Evolutionary conservation across 2,797 vertebrate species (phyloP).

Genomic region (Cichlasoma orientale): DNA sequence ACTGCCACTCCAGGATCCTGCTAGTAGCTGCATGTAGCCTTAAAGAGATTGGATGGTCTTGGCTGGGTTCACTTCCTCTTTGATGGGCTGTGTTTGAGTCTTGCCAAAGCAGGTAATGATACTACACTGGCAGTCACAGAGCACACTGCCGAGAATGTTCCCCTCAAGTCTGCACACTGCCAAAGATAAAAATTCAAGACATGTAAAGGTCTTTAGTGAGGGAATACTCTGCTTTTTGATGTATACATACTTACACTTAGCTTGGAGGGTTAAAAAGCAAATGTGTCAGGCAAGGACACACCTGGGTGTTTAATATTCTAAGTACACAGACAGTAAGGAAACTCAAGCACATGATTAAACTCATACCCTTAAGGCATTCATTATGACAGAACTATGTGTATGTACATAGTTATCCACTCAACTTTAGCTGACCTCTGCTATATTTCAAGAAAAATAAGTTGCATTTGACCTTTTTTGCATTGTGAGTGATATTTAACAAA

Average conservation of each 20-base stretch:
- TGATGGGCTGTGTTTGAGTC: conserved; percentile 60
- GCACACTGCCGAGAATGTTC: conserved; percentile 42
- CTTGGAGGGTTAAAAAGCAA: neutral
- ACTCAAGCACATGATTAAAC: neutral
- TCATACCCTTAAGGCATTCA: neutral
- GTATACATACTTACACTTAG: neutral
- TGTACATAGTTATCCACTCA: neutral
- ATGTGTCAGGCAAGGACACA: neutral
- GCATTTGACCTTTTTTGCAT: conserved; percentile 19
- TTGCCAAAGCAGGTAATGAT: conserved; percentile 74
- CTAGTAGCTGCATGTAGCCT: conserved; percentile 66
- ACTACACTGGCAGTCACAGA: conserved; percentile 47
- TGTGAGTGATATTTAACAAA: conserved; percentile 32
- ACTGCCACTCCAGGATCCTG: conserved; percentile 61
- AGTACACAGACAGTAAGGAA: neutral
- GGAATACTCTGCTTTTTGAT: conserved; percentile 23
- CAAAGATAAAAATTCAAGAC: conserved; percentile 35
- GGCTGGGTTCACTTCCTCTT: conserved; percentile 64
- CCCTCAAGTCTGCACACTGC: conserved; percentile 31
- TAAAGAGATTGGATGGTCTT: conserved; percentile 68
- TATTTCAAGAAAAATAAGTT: neutral
- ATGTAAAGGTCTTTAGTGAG: conserved; percentile 26
- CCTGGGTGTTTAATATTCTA: neutral
- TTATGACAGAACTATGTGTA: neutral
- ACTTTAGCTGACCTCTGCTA: neutral